Evolutionary conservation across 2,888 invertebrate genomes (phyloP).

Genomic region (Eutolmus rufibarbis): DNA sequence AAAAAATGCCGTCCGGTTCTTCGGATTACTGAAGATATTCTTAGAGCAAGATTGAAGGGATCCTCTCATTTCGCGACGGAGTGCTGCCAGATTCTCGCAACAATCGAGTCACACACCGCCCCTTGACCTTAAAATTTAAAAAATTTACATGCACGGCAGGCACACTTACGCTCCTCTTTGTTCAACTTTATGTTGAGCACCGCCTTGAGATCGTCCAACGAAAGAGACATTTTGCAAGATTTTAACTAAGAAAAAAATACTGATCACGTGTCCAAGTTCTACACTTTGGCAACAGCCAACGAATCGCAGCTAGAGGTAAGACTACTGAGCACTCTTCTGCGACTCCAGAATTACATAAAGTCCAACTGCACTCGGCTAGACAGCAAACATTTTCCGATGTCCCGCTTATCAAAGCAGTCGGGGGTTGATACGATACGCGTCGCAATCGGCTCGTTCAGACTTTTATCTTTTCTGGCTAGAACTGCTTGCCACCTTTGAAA

Average conservation of each 20-base stretch:
- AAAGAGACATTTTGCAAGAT: constrained; percentile 36
- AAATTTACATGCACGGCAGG: neutral
- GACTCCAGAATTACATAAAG: neutral
- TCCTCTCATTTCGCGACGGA: neutral
- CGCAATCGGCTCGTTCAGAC: neutral
- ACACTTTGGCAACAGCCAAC: constrained; percentile 3
- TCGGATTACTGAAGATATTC: neutral
- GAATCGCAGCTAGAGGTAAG: neutral
- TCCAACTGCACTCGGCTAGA: neutral
- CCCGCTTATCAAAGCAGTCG: constrained; percentile 4
- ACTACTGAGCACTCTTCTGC: neutral
- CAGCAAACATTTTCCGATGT: neutral
- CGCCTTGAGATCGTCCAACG: constrained; percentile 46
- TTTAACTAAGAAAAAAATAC: constrained; percentile 6
- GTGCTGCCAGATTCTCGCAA: neutral
- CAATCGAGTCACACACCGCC: neutral
- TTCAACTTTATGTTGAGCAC: constrained; percentile 46
- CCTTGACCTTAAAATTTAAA: neutral
- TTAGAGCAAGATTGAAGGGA: neutral
- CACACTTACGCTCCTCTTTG: constrained; percentile 48
- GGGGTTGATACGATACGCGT: neutral
- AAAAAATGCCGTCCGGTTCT: neutral
- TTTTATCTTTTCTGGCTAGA: constrained; percentile 1
- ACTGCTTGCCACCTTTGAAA: neutral
- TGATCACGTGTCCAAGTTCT: constrained; percentile 13